Evolutionary conservation across 2,888 invertebrate species (phyloP).

Genomic region (Aquatica leii): DNA sequence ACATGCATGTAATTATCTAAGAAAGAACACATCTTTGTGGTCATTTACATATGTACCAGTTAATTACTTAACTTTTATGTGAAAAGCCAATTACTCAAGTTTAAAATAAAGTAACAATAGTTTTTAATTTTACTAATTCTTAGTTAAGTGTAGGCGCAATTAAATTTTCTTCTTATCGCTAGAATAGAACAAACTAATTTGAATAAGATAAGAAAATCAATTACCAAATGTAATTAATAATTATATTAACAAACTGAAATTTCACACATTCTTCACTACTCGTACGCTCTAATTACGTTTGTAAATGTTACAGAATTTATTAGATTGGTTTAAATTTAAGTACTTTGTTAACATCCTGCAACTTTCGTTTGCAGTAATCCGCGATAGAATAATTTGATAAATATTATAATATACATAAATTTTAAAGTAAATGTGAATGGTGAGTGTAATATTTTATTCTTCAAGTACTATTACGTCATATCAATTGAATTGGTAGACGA

Average conservation of each 20-base stretch:
- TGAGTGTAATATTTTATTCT: too few relatives aligned
- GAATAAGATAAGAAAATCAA: slow-evolving; percentile 25
- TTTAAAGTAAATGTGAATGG: too few relatives aligned
- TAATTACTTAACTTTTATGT: background rate
- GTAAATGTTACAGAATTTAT: slow-evolving; percentile 15
- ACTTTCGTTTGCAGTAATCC: slow-evolving; percentile 16
- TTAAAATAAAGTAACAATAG: too few relatives aligned
- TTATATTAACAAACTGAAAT: slow-evolving; percentile 27
- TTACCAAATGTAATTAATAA: slow-evolving; percentile 27
- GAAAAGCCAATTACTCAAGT: background rate
- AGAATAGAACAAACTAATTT: too few relatives aligned
- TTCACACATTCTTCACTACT: slow-evolving; percentile 24
- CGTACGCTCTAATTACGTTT: slow-evolving; percentile 23
- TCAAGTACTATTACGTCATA: too few relatives aligned
- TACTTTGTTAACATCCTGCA: slow-evolving; percentile 18
- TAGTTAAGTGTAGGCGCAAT: too few relatives aligned
- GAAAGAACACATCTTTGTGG: too few relatives aligned
- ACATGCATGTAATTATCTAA: background rate
- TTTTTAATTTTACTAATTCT: too few relatives aligned
- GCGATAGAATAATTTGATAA: too few relatives aligned
- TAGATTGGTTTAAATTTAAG: slow-evolving; percentile 16
- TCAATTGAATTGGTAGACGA: too few relatives aligned
- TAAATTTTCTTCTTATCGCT: too few relatives aligned
- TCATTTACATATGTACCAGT: background rate
- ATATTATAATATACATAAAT: too few relatives aligned